Percentiles rank a stretch among this genome's conserved stretches.
These are phyloP conservation scores for Ectemnius continuus DNA, from an alignment of 2,888 invertebrate genomes.

Conservation along the genomic window DNA sequence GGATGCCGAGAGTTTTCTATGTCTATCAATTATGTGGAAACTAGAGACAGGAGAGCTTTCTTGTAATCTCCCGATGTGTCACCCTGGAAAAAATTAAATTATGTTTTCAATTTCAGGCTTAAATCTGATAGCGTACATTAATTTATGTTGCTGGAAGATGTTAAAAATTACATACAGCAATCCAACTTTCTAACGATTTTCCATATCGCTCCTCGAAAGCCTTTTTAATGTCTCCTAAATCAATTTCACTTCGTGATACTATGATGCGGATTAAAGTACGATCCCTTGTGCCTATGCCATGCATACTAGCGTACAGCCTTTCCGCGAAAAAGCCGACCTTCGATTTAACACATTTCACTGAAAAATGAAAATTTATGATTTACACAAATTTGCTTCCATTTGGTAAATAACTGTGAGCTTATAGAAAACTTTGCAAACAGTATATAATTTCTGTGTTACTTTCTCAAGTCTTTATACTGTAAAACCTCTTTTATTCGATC, in stretches of 20 bases:
- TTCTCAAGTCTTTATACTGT: no score
- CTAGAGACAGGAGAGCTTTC: conserved; percentile 91
- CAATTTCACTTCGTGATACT: conserved; percentile 94
- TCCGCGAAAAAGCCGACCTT: conserved; percentile 95
- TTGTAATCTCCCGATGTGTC: conserved; percentile 97
- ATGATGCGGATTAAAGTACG: conserved; percentile 94
- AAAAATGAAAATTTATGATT: conserved; percentile 8
- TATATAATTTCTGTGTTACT: not conserved
- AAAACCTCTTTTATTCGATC: no score
- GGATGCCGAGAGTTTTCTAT: no score
- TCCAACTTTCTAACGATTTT: conserved; percentile 91
- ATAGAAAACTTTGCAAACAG: not conserved
- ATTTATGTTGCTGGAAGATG: not conserved
- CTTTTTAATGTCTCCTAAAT: conserved; percentile 94
- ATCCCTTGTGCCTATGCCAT: conserved; percentile 94
- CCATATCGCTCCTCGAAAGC: conserved; percentile 91
- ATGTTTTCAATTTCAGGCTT: conserved; percentile 11
- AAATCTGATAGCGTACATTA: not conserved
- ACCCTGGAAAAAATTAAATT: conserved; percentile 83
- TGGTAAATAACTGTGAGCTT: no score
- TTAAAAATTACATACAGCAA: conserved; percentile 84
- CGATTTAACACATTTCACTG: conserved; percentile 93
- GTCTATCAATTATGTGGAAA: conserved; percentile 80
- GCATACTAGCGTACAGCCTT: conserved; percentile 93
- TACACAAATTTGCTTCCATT: no score